Base-by-base conservation (phyloP, 2,797 vertebrate genomes). In the Anabacerthia variegaticeps region DNA sequence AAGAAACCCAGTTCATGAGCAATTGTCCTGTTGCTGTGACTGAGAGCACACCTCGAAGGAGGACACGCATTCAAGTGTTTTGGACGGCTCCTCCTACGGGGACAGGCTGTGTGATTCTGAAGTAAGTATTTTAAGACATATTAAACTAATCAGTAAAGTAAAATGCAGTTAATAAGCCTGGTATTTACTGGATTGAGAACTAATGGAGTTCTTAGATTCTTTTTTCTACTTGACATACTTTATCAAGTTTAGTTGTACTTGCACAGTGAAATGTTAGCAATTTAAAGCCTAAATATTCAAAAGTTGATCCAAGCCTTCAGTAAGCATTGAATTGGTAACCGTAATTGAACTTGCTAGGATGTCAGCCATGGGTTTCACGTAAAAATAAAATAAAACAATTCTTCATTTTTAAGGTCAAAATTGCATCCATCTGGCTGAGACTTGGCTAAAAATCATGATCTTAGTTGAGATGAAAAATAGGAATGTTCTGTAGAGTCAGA, bases 1-100 rank as follows among this genome's bases (percentile, higher is more conserved):
- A 99, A 90, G 99, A 99, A 97, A 99, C 99, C 6, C 99, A 99
- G 95, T 99, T 98, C 95, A 99, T 99, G 99, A 99, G 99, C 86
- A 99, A 99, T 95, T 99, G 99, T 95, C 99, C 99, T 0, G 99
- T 99, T 27, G 99, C 99, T 9, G 99, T 99, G 92, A 99, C 99
- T 8, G 99, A 99, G 95, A 99, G 99, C 96, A 99, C 99, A 2
- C 99, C 99, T 8, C 98, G 99, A 10, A 98, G 99, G 52, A 98
- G 99, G 88, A 99, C 98, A 4, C 98, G 98, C 49, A 99, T 99
- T 97, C 99, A 99, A 76, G 99, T 99, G 85, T 99, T 99, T 87
- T 99, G 99, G 99, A 98, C 98, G 2, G 99, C 99, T 3, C 99
- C 99, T 39, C 96, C 98, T 10, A 48, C 98, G 8, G 99, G 99